phyloP scores from a whole-genome alignment of 2,888 invertebrate genomes.

The Stenotaenia linearis region DNA sequence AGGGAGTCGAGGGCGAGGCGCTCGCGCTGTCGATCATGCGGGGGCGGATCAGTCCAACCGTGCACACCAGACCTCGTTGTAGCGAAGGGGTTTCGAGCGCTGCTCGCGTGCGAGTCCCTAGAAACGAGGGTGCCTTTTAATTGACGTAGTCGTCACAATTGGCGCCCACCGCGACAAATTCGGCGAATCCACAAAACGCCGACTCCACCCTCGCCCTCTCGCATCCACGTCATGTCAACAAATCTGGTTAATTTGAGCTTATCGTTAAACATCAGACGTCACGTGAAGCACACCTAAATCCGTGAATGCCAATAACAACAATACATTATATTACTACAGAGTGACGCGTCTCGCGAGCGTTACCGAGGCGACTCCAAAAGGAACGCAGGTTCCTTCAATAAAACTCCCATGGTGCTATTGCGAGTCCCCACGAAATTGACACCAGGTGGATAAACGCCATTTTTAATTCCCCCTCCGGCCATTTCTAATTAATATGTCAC shows the following conservation, averaged over 20 bases:
- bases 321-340: not conserved
- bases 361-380: not conserved
- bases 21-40: constrained; percentile 14
- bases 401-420: not conserved
- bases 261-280: not conserved
- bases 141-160: constrained; percentile 19
- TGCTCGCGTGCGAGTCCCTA: not conserved
- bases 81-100: not conserved
- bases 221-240: not conserved
- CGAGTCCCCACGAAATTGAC: not conserved
- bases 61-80: not conserved
- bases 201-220: not conserved
- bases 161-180: constrained; percentile 19
- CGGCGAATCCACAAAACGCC: constrained; percentile 7
- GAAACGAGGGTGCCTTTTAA: not conserved
- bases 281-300: not conserved
- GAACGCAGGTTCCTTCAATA: not conserved
- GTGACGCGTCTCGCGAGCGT: not conserved
- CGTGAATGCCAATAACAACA: not conserved
- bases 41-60: constrained; percentile 11
- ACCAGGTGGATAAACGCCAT: not conserved
- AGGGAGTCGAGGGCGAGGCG: constrained; percentile 19
- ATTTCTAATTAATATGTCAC: constrained; percentile 1
- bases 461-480: not conserved
- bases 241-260: constrained; percentile 11